phyloP scores from a whole-genome alignment of 2,113 vertebrate species.

The Bagarius yarrelli region DNA sequence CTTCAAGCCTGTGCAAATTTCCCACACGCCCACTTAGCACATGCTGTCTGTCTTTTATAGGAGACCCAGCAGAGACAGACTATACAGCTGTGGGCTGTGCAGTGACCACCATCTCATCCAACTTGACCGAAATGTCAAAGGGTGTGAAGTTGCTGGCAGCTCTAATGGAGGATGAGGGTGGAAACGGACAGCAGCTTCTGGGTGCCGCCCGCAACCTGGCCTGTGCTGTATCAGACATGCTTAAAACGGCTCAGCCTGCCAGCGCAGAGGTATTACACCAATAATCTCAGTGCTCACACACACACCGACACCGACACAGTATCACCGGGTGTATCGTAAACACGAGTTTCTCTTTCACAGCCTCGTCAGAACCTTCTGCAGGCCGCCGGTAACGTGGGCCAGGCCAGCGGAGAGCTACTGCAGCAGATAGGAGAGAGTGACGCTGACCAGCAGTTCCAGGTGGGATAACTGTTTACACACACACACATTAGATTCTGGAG shows the following conservation, averaged over 20 bases:
- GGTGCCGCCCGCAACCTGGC: conserved; percentile 93
- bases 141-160: conserved; percentile 92
- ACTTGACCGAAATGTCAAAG: conserved; percentile 98
- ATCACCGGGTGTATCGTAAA: neutral
- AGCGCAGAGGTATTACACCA: conserved; percentile 78
- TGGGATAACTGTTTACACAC: conserved; percentile 55
- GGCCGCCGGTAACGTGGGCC: conserved; percentile 92
- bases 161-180: conserved; percentile 92
- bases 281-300: neutral
- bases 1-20: neutral
- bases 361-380: conserved; percentile 93
- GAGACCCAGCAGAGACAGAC: conserved; percentile 94
- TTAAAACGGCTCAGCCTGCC: conserved; percentile 91
- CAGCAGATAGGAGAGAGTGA: conserved; percentile 94
- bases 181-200: conserved; percentile 86
- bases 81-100: conserved; percentile 96
- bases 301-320: too few species aligned
- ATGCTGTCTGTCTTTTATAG: conserved; percentile 59
- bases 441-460: conserved; percentile 92
- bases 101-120: conserved; percentile 96
- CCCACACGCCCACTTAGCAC: too few species aligned
- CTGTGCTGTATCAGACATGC: conserved; percentile 85
- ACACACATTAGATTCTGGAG: neutral
- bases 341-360: conserved; percentile 62
- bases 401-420: conserved; percentile 91